Evolutionary conservation across 2,888 invertebrate species (phyloP).

Genomic region (Agriopis marginaria): DNA sequence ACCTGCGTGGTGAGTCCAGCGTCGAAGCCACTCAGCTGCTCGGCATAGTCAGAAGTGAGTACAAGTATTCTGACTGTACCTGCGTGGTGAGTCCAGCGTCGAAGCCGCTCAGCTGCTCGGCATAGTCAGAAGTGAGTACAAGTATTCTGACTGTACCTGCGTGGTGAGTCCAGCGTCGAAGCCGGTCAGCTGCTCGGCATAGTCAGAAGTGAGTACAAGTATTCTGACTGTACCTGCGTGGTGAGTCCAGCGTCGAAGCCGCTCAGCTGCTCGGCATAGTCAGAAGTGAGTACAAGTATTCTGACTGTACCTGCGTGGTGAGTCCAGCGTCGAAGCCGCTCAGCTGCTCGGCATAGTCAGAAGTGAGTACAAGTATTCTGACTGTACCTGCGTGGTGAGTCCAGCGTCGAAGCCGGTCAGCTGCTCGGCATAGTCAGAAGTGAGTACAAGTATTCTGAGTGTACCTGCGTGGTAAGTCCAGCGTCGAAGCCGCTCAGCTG

Average conservation of each 20-base stretch:
- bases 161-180: too few species aligned
- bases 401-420: slow-evolving; percentile 70
- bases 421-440: slow-evolving; percentile 67
- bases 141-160: too few species aligned
- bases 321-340: slow-evolving; percentile 70
- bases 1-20: too few species aligned
- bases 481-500: slow-evolving; percentile 70
- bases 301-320: too few species aligned
- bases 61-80: slow-evolving; percentile 52
- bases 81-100: slow-evolving; percentile 51
- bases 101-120: too few species aligned
- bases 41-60: too few species aligned
- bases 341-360: slow-evolving; percentile 68
- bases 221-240: too few species aligned
- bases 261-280: slow-evolving; percentile 67
- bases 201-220: too few species aligned
- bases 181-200: too few species aligned
- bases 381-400: too few species aligned
- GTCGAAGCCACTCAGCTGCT: too few species aligned
- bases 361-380: slow-evolving; percentile 58
- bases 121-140: too few species aligned
- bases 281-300: slow-evolving; percentile 58
- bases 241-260: slow-evolving; percentile 70
- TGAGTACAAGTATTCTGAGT: slow-evolving; percentile 59
- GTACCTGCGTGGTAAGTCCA: slow-evolving; percentile 64